These are phyloP conservation scores for Barbus barbus DNA, from an alignment of 2,113 vertebrate species.

Conservation along the genomic window DNA sequence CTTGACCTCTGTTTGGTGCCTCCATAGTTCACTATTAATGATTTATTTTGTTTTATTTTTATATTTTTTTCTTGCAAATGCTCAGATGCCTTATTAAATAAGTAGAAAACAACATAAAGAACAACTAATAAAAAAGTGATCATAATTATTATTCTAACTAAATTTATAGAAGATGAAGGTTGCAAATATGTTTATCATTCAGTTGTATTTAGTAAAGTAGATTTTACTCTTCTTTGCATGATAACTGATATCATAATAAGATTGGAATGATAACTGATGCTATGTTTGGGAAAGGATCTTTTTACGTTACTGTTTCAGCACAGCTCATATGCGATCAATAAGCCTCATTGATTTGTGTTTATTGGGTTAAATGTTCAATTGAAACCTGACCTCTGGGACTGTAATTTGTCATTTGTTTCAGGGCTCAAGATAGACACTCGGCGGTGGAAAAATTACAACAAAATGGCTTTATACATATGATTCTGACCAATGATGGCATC, in stretches of 20 bases:
- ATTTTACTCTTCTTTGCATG: not conserved
- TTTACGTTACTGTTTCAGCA: slow-evolving; percentile 3
- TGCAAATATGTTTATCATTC: not conserved
- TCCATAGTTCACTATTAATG: not conserved
- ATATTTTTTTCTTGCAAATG: not conserved
- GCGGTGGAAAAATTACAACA: not conserved
- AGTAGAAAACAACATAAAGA: not conserved
- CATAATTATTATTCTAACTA: not conserved
- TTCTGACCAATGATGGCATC: slow-evolving; percentile 57
- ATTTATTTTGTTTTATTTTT: not conserved
- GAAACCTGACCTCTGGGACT: slow-evolving; percentile 24
- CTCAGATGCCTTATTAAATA: not conserved
- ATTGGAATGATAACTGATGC: not conserved
- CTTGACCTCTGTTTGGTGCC: not conserved
- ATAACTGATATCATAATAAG: slow-evolving; percentile 29
- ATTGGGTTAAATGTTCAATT: slow-evolving; percentile 34
- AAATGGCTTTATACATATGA: slow-evolving; percentile 28
- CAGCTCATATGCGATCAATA: not conserved
- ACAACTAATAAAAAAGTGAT: not conserved
- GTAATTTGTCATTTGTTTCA: not conserved
- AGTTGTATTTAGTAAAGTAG: not conserved
- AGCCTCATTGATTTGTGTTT: slow-evolving; percentile 36
- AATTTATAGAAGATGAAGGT: not conserved
- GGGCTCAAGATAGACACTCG: slow-evolving; percentile 30
- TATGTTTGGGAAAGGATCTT: slow-evolving; percentile 1